These are phyloP conservation scores for Mesoligia furuncula DNA, from an alignment of 2,888 invertebrate genomes.

Conservation along the genomic window DNA sequence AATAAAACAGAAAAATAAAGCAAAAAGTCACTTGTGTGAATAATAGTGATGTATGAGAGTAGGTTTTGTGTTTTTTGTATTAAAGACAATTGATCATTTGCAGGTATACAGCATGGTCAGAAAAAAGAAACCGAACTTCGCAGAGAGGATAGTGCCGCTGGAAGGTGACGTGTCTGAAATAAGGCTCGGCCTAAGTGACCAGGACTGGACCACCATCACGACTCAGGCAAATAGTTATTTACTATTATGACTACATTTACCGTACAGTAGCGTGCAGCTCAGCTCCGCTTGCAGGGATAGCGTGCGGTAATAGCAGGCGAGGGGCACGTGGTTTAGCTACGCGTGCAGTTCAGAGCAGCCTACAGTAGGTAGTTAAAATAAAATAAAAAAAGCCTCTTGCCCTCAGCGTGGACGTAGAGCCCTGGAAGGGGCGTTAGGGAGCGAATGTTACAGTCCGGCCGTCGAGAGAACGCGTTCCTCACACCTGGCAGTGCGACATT, in stretches of 20 bases:
- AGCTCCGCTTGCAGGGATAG: background rate
- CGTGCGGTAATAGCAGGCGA: background rate
- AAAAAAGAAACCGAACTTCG: conserved; percentile 66
- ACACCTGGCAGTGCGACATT: background rate
- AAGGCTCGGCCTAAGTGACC: conserved; percentile 66
- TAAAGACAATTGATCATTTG: background rate
- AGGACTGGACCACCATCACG: conserved; percentile 63
- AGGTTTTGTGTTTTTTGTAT: too few relatives aligned
- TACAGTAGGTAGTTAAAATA: background rate
- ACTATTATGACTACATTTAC: background rate
- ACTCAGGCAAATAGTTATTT: conserved; percentile 65
- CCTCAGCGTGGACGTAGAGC: background rate
- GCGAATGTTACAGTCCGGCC: background rate
- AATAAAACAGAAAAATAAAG: too few relatives aligned
- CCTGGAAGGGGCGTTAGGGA: background rate
- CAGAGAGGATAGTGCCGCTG: conserved; percentile 62
- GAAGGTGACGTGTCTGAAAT: conserved; percentile 70
- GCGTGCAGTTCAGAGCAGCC: background rate
- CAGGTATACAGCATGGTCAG: conserved; percentile 69
- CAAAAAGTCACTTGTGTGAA: too few relatives aligned
- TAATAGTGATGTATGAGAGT: too few relatives aligned
- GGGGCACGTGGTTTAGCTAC: background rate
- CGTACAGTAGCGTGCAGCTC: background rate
- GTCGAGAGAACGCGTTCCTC: too few relatives aligned
- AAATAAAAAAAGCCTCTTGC: too few relatives aligned